A percentile compares a stretch with the other conserved stretches of the same genome.
Evolutionary conservation across 2,797 vertebrate genomes (phyloP).

Genomic region (Sphaeramia orbicularis): DNA sequence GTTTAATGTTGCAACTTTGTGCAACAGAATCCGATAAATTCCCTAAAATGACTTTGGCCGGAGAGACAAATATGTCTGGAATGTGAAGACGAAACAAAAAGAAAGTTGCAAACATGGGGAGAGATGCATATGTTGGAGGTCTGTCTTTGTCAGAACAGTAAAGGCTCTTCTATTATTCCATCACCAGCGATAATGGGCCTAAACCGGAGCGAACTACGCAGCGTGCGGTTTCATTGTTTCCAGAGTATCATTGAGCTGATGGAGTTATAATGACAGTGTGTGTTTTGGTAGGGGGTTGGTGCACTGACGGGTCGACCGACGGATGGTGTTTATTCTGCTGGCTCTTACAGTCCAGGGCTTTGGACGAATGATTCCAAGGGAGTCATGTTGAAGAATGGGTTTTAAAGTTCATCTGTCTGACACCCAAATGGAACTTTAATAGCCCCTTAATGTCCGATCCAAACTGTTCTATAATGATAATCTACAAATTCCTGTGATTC

Average conservation of each 20-base stretch:
- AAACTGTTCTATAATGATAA: neutral
- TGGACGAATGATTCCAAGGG: conserved; percentile 6
- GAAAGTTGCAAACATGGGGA: neutral
- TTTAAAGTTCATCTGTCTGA: conserved; percentile 18
- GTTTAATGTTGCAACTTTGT: conserved; percentile 32
- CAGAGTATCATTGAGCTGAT: conserved; percentile 42
- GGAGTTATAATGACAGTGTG: conserved; percentile 64
- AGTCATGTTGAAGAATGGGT: conserved; percentile 1
- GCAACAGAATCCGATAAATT: conserved; percentile 24
- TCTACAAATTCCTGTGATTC: neutral
- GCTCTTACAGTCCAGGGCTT: conserved; percentile 9
- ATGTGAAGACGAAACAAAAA: neutral
- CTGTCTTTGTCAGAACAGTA: conserved; percentile 18
- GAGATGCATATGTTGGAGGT: conserved; percentile 8
- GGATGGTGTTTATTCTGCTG: conserved; percentile 46
- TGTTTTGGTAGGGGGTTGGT: conserved; percentile 55
- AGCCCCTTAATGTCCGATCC: neutral
- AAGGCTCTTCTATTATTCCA: conserved; percentile 42
- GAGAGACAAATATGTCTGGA: conserved; percentile 29
- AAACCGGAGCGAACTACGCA: conserved; percentile 10
- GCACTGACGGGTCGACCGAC: conserved; percentile 45
- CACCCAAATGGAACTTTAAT: conserved; percentile 5
- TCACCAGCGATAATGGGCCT: conserved; percentile 32
- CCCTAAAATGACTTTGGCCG: conserved; percentile 34
- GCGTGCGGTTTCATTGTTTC: conserved; percentile 62